Conservation (phyloP, 2,888 invertebrate species). For the Drosophila neotestacea region DNA sequence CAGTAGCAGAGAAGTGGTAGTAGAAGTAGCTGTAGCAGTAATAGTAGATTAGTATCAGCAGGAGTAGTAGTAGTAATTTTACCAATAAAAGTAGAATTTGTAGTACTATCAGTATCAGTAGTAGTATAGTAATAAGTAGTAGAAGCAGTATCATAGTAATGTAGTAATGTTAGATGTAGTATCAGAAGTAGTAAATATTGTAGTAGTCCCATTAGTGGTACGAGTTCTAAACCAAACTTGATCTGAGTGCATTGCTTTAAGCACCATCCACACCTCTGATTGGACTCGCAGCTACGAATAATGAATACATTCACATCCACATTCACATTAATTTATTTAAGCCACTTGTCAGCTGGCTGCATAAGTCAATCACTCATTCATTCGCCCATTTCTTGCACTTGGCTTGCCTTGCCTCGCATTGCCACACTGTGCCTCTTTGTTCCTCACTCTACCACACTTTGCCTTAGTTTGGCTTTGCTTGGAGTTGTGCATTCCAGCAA, state of each 20-base stretch:
- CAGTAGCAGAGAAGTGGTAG: not conserved
- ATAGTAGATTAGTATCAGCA: not conserved
- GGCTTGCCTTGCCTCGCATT: constrained; percentile 11
- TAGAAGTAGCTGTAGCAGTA: not conserved
- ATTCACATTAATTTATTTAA: constrained; percentile 73
- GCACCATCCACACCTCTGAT: constrained; percentile 46
- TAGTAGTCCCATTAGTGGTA: not conserved
- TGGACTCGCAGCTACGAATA: constrained; percentile 16
- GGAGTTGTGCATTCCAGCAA: constrained; percentile 70
- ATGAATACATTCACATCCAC: constrained; percentile 35
- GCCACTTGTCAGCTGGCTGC: constrained; percentile 72
- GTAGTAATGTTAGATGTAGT: not conserved
- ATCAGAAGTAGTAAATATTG: not conserved
- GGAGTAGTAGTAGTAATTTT: not conserved
- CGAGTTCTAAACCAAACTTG: constrained; percentile 6
- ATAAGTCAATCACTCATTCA: constrained; percentile 81
- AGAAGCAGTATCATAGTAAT: not conserved
- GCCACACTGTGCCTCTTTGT: not conserved
- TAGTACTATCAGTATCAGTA: not conserved
- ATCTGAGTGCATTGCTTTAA: constrained; percentile 10
- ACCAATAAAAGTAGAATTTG: too few species aligned
- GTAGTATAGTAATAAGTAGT: not conserved
- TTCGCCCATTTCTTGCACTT: constrained; percentile 61
- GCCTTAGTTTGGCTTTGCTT: constrained; percentile 12
- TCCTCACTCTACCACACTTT: constrained; percentile 1